A percentile compares a stretch with the other conserved stretches of the same genome.
Evolutionary conservation across 2,113 vertebrate genomes (phyloP).

Genomic region (Amblyopsis rosae): DNA sequence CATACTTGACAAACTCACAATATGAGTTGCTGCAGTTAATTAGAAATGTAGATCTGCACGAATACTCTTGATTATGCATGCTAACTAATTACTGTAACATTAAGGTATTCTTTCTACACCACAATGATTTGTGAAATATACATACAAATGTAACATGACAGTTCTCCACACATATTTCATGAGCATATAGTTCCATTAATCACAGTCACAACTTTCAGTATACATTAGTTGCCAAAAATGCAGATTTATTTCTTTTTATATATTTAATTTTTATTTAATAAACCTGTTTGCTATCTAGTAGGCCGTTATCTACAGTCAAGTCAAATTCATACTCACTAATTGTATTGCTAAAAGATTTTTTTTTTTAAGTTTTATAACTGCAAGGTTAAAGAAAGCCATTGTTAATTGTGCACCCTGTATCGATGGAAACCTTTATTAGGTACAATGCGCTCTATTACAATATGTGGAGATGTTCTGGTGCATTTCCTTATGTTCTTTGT

Average conservation of each 20-base stretch:
- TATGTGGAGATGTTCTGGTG: background rate
- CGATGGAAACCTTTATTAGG: conserved; percentile 5
- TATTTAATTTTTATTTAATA: too few species aligned
- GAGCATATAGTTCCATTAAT: background rate
- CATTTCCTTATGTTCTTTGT: conserved; percentile 9
- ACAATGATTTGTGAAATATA: conserved; percentile 3
- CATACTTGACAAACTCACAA: conserved; percentile 33
- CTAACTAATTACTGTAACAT: conserved; percentile 31
- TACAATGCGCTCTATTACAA: background rate
- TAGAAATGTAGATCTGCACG: conserved; percentile 48
- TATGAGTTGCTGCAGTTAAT: conserved; percentile 26
- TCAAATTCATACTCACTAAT: too few species aligned
- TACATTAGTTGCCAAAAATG: too few species aligned
- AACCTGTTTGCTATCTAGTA: too few species aligned
- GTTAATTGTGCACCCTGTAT: conserved; percentile 10
- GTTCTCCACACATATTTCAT: conserved; percentile 10
- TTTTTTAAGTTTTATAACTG: background rate
- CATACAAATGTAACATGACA: conserved; percentile 5
- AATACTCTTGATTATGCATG: conserved; percentile 61
- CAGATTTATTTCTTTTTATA: too few species aligned
- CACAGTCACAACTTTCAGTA: too few species aligned
- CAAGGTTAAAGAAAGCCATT: background rate
- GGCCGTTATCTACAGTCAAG: too few species aligned
- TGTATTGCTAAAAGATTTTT: too few species aligned
- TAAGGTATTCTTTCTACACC: conserved; percentile 12